Evolutionary conservation across 2,797 vertebrate species (phyloP).

Genomic region (Melopsittacus undulatus): DNA sequence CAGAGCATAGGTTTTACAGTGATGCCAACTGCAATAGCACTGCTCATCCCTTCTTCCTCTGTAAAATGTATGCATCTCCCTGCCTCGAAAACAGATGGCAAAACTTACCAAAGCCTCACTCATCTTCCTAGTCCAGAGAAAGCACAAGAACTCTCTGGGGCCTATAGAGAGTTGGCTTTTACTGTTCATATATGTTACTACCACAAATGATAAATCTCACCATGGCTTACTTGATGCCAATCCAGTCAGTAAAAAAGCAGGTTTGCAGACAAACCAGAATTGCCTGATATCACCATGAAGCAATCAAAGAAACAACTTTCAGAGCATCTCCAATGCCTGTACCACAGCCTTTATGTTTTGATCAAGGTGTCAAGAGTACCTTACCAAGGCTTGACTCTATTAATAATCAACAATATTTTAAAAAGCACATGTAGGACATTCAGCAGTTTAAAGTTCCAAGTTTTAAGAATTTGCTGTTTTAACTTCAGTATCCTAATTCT

Average conservation of each 20-base stretch:
- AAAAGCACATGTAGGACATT: neutral
- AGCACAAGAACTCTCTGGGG: neutral
- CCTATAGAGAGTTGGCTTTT: neutral
- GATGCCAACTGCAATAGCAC: neutral
- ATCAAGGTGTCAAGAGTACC: neutral
- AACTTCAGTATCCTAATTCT: neutral
- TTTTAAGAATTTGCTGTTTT: neutral
- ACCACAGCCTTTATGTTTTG: neutral
- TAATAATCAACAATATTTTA: neutral
- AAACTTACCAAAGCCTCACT: neutral
- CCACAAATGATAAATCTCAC: neutral
- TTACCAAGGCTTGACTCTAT: rapidly evolving
- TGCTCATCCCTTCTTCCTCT: neutral
- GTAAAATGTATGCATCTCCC: neutral
- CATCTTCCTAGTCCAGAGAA: neutral
- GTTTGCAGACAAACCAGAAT: neutral
- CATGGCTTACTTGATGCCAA: neutral
- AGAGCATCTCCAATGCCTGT: neutral
- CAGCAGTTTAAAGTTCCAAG: neutral
- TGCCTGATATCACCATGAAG: neutral
- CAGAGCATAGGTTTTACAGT: slow-evolving; percentile 2
- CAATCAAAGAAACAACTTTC: neutral
- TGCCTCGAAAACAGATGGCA: neutral
- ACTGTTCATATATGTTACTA: neutral
- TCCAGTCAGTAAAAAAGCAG: neutral